A percentile compares a stretch with the other conserved stretches of the same genome.
phyloP scores from a whole-genome alignment of 2,888 invertebrate genomes.

The Campopleginae sp. region DNA sequence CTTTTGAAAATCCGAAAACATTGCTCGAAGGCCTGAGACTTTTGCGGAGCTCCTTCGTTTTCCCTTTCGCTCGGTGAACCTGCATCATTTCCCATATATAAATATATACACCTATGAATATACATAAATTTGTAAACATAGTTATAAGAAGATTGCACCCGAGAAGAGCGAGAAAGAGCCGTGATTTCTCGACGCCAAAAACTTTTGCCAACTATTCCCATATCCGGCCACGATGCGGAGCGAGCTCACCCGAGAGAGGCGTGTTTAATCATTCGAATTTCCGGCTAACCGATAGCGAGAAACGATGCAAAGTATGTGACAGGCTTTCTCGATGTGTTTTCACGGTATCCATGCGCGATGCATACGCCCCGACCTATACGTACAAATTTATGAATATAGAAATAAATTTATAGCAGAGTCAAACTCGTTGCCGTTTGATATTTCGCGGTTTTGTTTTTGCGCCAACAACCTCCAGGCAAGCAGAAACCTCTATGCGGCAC shows the following conservation, averaged over 20 bases:
- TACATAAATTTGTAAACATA: not conserved
- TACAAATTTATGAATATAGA: not conserved
- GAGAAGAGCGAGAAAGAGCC: constrained; percentile 24
- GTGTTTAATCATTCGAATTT: constrained; percentile 70
- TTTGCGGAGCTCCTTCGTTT: constrained; percentile 45
- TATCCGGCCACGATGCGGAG: constrained; percentile 60
- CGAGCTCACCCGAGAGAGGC: constrained; percentile 47
- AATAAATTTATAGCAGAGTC: not conserved
- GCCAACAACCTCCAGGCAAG: constrained; percentile 17
- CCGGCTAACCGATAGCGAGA: constrained; percentile 67
- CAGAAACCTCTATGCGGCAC: not conserved
- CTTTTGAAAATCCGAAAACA: constrained; percentile 65
- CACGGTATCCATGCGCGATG: constrained; percentile 1
- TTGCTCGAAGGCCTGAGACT: constrained; percentile 53
- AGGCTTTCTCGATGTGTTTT: constrained; percentile 54
- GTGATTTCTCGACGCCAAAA: constrained; percentile 61
- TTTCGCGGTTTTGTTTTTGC: constrained; percentile 43
- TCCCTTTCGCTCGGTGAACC: constrained; percentile 37
- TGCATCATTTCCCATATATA: constrained; percentile 34
- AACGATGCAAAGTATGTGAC: constrained; percentile 69
- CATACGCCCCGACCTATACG: not conserved
- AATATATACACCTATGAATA: constrained; percentile 12
- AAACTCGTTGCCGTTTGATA: constrained; percentile 36
- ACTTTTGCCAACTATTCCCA: constrained; percentile 69
- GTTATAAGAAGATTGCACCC: not conserved